Percentiles rank a stretch among this genome's conserved stretches.
These are phyloP conservation scores for Xenus cinereus DNA, from an alignment of 2,113 vertebrate genomes.

Conservation along the genomic window DNA sequence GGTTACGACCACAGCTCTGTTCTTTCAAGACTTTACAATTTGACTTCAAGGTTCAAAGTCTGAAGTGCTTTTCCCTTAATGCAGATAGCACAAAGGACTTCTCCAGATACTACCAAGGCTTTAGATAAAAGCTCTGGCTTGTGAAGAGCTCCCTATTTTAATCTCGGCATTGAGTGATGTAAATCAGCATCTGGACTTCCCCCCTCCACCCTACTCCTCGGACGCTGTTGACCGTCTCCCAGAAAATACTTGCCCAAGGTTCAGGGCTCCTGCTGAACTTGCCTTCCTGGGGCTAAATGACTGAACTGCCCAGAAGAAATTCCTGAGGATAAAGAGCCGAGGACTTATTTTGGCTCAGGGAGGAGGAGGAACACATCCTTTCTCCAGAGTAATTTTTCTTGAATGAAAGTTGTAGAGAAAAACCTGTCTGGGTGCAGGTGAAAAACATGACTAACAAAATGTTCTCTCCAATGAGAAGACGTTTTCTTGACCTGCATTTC, in stretches of 20 bases:
- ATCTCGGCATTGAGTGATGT: background rate
- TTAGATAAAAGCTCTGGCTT: background rate
- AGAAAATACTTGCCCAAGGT: background rate
- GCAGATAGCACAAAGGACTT: background rate
- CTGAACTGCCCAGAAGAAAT: background rate
- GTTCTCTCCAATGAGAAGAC: background rate
- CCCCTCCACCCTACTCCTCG: background rate
- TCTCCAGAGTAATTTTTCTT: background rate
- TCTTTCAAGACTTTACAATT: background rate
- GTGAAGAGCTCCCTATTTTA: background rate
- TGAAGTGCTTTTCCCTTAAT: background rate
- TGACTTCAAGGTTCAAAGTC: background rate
- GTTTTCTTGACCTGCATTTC: background rate
- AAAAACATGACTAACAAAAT: background rate
- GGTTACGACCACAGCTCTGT: background rate
- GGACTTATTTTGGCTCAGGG: background rate
- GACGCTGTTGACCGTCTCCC: background rate
- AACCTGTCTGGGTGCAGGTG: background rate
- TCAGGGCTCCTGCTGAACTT: background rate
- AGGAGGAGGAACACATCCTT: background rate
- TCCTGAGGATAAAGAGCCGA: background rate
- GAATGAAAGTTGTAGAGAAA: background rate
- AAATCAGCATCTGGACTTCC: background rate
- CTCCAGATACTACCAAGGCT: background rate
- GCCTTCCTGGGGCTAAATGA: background rate